Evolutionary conservation across 2,113 vertebrate species (phyloP).

Genomic region (Nerophis ophidion): DNA sequence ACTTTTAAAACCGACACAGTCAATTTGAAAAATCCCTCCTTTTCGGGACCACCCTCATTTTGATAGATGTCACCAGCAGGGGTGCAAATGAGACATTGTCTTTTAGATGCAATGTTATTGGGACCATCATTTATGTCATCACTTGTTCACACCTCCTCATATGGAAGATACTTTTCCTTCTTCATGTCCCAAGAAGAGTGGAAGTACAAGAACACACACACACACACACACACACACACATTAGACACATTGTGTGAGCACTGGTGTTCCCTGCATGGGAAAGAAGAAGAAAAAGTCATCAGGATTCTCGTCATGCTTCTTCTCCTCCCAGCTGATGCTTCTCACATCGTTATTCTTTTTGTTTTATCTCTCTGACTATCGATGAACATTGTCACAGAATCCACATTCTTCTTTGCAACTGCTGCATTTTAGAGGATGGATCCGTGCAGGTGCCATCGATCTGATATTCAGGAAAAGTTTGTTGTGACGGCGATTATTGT

Average conservation of each 20-base stretch:
- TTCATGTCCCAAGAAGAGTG: too few species aligned
- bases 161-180: too few species aligned
- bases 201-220: not conserved
- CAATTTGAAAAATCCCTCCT: too few species aligned
- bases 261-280: slow-evolving; percentile 25
- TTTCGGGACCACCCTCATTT: too few species aligned
- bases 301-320: slow-evolving; percentile 53
- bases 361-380: slow-evolving; percentile 16
- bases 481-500: too few species aligned
- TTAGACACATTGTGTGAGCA: slow-evolving; percentile 34
- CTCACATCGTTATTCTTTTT: slow-evolving; percentile 26
- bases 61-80: too few species aligned
- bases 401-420: slow-evolving; percentile 13
- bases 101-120: too few species aligned
- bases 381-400: not conserved
- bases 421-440: slow-evolving; percentile 12
- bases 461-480: not conserved
- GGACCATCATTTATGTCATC: too few species aligned
- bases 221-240: slow-evolving; percentile 8
- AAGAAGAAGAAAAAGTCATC: slow-evolving; percentile 49
- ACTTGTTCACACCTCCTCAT: too few species aligned
- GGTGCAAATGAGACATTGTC: too few species aligned
- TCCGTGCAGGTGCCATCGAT: not conserved
- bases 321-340: slow-evolving; percentile 41
- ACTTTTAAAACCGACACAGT: too few species aligned